Base-by-base conservation (phyloP, 2,888 invertebrate genomes). In the Alviniconcha strummeri region DNA sequence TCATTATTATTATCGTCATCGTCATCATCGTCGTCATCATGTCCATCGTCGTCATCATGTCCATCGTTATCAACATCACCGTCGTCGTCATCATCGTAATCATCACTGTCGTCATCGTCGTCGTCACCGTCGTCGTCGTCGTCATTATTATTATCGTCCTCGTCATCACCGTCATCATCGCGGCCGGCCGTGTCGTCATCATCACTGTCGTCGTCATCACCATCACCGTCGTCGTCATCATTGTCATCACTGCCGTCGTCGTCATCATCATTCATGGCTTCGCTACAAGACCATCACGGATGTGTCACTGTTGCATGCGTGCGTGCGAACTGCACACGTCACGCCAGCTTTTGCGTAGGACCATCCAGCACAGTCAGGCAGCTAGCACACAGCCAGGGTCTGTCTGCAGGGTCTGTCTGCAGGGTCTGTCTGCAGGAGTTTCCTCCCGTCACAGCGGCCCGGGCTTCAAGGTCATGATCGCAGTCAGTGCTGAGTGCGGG, bases 11-110 rank as follows among this genome's bases (percentile, higher is more conserved):
- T 4, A 36, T 64, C 15, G 15, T 64, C 64, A 1, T 64, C 64
- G 9, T 64, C 15, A 1, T 64, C 15, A 4, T 64, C 64, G 11
- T 64, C 64, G 64, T 64, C 64, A 4, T 72, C 72, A 4, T 72
- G 15, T 64, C 13, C 60, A 13, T 60, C 60, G 64, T 64, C 64
- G 64, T 64, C 64, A 15, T 64, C 64, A 15, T 17, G 17, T 72
- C 13, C 72, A 72, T 72, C 72, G 17, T 72, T 17, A 72, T 72
- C 72, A 72, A 11, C 72, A 72, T 72, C 72, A 72, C 17, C 72
- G 36, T 72, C 72, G 36, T 72, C 72, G 36, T 19, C 57, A 57
- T 52, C 74, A n/a, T n/a, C n/a, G n/a, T 60, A 7, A 9, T n/a
- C n/a, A n/a, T n/a, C n/a, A n/a, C n/a, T n/a, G 19, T 57, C 7